phyloP scores from a whole-genome alignment of 2,113 vertebrate genomes.

The Sardina pilchardus region DNA sequence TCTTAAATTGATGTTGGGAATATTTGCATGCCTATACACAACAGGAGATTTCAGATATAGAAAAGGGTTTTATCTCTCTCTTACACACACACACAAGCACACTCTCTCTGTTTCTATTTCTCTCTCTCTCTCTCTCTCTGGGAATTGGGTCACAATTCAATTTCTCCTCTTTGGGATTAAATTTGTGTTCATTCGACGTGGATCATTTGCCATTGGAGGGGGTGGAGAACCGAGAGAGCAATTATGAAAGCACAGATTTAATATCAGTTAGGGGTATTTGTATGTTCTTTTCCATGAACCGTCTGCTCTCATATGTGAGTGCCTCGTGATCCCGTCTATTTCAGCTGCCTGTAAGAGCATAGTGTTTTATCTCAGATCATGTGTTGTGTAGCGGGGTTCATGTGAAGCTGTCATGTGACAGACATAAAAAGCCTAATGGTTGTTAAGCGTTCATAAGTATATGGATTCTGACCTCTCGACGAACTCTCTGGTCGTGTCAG shows the following conservation, averaged over 20 bases:
- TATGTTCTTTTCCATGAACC: background rate
- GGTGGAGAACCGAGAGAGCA: background rate
- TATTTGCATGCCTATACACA: background rate
- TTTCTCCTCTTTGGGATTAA: background rate
- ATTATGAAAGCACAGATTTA: background rate
- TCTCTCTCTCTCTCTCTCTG: background rate
- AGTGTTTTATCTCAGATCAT: background rate
- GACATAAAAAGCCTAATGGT: background rate
- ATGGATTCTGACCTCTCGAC: background rate
- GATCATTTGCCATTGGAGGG: background rate
- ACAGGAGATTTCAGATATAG: background rate
- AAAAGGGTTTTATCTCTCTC: background rate
- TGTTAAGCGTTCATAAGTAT: background rate
- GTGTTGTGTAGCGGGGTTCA: background rate
- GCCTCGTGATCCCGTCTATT: background rate
- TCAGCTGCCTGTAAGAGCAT: background rate
- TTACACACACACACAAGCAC: too few relatives aligned
- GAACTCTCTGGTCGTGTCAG: too few relatives aligned
- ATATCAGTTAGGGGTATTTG: background rate
- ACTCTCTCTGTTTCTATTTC: too few relatives aligned
- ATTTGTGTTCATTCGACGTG: background rate
- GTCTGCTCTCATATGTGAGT: background rate
- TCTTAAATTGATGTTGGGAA: background rate
- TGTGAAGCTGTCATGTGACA: background rate
- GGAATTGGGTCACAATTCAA: conserved; percentile 5